Conservation (phyloP, 2,797 vertebrate genomes). For the Nyctalus aviator region DNA sequence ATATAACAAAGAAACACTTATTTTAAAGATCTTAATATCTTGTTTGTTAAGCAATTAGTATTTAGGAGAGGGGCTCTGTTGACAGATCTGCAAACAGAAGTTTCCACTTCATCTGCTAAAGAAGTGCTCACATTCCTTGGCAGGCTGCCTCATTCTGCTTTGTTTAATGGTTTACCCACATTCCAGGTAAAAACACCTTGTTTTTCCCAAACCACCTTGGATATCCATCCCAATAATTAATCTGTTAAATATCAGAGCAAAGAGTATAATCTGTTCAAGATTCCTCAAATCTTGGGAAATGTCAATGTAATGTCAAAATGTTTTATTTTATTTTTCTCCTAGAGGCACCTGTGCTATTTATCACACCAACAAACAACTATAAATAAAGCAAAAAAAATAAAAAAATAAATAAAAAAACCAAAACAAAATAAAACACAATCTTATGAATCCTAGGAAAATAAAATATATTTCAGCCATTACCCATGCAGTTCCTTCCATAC, state of each 20-base stretch:
- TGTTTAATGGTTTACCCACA: conserved; percentile 63
- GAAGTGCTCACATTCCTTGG: conserved; percentile 67
- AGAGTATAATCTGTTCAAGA: conserved; percentile 60
- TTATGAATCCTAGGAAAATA: conserved; percentile 50
- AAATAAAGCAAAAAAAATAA: conserved; percentile 1
- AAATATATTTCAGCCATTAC: neutral
- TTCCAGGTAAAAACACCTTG: conserved; percentile 65
- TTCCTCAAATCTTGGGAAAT: conserved; percentile 54
- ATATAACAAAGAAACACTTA: conserved; percentile 83
- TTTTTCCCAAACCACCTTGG: conserved; percentile 69
- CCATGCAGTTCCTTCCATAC: neutral
- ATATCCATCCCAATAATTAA: conserved; percentile 63
- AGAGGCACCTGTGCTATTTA: conserved; percentile 61
- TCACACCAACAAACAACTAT: conserved; percentile 66
- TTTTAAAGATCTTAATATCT: conserved; percentile 84
- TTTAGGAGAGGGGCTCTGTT: conserved; percentile 70
- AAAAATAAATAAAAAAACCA: too few species aligned
- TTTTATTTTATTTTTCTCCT: conserved; percentile 57
- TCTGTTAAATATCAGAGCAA: conserved; percentile 49
- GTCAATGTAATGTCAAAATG: conserved; percentile 68
- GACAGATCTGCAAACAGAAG: conserved; percentile 79
- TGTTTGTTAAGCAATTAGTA: conserved; percentile 82
- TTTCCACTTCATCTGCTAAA: conserved; percentile 73
- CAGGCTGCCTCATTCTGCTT: conserved; percentile 66
- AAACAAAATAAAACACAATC: neutral